Percentiles rank a stretch among this genome's conserved stretches.
These are phyloP conservation scores for Eilema depressum DNA, from an alignment of 2,888 invertebrate species.

Conservation along the genomic window DNA sequence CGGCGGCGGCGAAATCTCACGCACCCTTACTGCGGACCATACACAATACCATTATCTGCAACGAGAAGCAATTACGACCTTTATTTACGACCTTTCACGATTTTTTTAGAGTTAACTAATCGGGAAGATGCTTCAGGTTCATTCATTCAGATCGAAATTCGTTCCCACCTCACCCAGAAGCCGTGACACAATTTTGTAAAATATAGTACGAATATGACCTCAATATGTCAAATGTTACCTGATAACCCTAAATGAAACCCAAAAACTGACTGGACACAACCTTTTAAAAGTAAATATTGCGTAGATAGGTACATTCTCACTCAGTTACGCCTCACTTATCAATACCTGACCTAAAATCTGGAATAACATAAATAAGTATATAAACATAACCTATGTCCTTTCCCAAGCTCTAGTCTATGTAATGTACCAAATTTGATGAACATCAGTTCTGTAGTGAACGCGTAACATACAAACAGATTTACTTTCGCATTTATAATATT, in stretches of 20 bases:
- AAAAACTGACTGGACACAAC: background rate
- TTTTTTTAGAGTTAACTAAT: too few species aligned
- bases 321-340: background rate
- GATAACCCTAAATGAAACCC: background rate
- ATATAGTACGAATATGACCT: background rate
- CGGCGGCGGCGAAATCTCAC: too few species aligned
- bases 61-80: background rate
- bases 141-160: too few species aligned
- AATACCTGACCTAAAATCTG: background rate
- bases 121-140: too few species aligned
- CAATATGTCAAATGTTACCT: background rate
- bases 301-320: background rate
- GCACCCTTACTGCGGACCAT: background rate
- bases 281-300: conserved; percentile 1
- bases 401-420: too few species aligned
- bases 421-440: too few species aligned
- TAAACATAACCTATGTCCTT: too few species aligned
- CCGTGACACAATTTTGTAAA: background rate
- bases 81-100: too few species aligned
- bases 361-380: background rate
- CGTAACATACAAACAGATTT: too few species aligned
- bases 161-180: too few species aligned
- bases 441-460: too few species aligned
- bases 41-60: background rate
- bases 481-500: too few species aligned